Conservation (phyloP, 64 coral and sea anemone genomes). For the Pocillopora damicornis region DNA sequence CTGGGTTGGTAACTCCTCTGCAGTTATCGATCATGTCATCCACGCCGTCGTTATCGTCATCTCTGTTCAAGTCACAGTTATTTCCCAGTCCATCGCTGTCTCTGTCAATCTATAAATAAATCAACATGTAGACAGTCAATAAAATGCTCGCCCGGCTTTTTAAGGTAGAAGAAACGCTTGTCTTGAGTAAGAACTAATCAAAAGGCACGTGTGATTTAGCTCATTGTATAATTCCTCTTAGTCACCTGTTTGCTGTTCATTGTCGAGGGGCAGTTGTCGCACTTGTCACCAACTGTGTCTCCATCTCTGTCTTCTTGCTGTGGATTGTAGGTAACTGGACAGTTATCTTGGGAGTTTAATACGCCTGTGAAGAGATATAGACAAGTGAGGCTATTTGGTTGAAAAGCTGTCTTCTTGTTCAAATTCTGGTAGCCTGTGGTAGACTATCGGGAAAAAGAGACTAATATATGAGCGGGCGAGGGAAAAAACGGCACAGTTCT, state of each 20-base stretch:
- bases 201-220: background rate
- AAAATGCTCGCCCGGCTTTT: background rate
- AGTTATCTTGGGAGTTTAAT: conserved; percentile 71
- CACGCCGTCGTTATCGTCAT: conserved; percentile 63
- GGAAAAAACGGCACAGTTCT: no score
- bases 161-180: no score
- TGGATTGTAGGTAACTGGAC: conserved; percentile 52
- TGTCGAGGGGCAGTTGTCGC: conserved; percentile 77
- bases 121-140: background rate
- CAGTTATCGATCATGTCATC: conserved; percentile 77
- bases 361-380: conserved; percentile 38
- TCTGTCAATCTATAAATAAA: conserved; percentile 50
- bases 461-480: no score
- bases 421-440: no score
- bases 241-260: conserved; percentile 67
- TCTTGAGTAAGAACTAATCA: background rate
- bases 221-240: background rate
- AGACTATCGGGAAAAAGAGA: no score
- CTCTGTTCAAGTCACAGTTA: conserved; percentile 54
- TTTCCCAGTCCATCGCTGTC: conserved; percentile 60
- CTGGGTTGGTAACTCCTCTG: conserved; percentile 43
- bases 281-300: conserved; percentile 72
- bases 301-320: conserved; percentile 61
- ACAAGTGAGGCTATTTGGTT: background rate
- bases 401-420: background rate